Conservation (phyloP, 92 coral and sea anemone genomes). For the Epizoanthus fatuus region DNA sequence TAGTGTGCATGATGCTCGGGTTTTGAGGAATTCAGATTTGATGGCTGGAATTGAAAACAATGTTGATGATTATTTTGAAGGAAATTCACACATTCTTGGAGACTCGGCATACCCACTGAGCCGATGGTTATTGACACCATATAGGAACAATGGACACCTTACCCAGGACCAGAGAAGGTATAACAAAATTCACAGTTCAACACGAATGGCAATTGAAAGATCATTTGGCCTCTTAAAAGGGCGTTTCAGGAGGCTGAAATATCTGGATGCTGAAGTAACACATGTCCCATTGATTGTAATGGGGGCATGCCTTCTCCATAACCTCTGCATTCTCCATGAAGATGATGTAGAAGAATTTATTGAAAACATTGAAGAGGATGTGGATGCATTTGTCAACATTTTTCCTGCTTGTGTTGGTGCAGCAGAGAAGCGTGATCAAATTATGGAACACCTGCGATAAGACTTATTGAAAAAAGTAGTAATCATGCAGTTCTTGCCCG, state of each 20-base stretch:
- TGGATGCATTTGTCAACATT: conserved; percentile 49
- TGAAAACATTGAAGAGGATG: conserved; percentile 50
- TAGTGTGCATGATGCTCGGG: conserved; percentile 58
- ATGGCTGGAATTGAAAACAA: conserved; percentile 51
- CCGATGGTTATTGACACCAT: conserved; percentile 45
- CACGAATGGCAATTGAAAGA: conserved; percentile 51
- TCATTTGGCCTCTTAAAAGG: conserved; percentile 55
- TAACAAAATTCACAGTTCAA: conserved; percentile 42
- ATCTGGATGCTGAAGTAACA: conserved; percentile 31
- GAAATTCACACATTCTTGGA: conserved; percentile 42
- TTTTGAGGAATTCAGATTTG: conserved; percentile 52
- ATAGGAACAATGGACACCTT: conserved; percentile 43
- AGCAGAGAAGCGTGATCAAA: conserved; percentile 50
- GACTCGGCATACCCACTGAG: conserved; percentile 48
- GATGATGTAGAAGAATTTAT: conserved; percentile 38
- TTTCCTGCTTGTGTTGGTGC: conserved; percentile 55
- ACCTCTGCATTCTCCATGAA: conserved; percentile 49
- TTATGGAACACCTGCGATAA: conserved; percentile 41
- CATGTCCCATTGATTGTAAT: conserved; percentile 47
- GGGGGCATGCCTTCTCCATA: conserved; percentile 55
- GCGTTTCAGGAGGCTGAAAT: conserved; percentile 47
- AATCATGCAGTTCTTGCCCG: too few relatives aligned
- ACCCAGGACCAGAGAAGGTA: conserved; percentile 20
- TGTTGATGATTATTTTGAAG: conserved; percentile 39
- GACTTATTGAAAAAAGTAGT: too few relatives aligned